phyloP scores from a whole-genome alignment of 2,113 vertebrate species.

The Heloderma charlesbogerti region DNA sequence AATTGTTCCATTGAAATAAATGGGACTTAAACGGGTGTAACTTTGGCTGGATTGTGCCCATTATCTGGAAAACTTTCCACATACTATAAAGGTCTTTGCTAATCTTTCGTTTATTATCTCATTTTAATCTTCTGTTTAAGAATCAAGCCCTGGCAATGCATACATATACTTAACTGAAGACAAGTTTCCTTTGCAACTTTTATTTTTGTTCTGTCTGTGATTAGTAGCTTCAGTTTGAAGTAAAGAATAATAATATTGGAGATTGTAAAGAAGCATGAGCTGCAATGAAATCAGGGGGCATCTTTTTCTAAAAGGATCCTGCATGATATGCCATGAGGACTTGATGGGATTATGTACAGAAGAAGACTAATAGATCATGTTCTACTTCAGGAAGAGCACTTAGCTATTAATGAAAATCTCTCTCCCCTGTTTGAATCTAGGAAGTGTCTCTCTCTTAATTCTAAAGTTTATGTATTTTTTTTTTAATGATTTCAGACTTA shows the following conservation, averaged over 20 bases:
- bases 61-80: background rate
- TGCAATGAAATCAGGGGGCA: background rate
- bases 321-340: background rate
- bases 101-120: background rate
- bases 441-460: background rate
- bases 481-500: background rate
- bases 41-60: background rate
- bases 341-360: conserved; percentile 3
- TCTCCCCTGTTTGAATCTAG: background rate
- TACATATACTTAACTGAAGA: background rate
- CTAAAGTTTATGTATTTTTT: background rate
- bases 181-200: background rate
- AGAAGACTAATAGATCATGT: background rate
- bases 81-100: background rate
- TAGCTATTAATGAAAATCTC: conserved; percentile 10
- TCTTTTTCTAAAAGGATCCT: background rate
- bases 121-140: background rate
- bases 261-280: conserved; percentile 7
- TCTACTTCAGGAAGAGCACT: background rate
- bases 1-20: background rate
- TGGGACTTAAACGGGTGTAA: background rate
- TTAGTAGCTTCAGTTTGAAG: background rate
- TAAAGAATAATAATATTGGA: background rate
- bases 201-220: background rate
- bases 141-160: background rate